A percentile compares a stretch with the other conserved stretches of the same genome.
Evolutionary conservation across 2,113 vertebrate species (phyloP).

Genomic region (Agelaius phoeniceus): DNA sequence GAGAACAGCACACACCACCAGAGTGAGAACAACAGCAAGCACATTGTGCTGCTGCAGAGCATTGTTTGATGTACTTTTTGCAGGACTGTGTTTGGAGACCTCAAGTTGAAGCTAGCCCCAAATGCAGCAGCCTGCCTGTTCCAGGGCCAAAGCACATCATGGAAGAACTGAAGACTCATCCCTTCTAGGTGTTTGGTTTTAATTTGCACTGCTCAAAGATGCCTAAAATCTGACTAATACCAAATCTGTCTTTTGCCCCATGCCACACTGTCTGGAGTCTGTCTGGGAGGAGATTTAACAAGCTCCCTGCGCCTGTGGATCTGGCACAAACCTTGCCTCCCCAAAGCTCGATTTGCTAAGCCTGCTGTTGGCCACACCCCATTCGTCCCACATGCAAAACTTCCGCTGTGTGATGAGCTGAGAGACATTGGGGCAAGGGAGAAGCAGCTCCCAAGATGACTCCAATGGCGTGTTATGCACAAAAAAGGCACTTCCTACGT

Average conservation of each 20-base stretch:
- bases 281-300: background rate
- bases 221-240: background rate
- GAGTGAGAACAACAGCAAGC: slow-evolving; percentile 22
- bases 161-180: background rate
- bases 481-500: background rate
- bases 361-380: background rate
- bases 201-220: background rate
- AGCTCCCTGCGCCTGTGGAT: background rate
- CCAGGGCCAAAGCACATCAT: background rate
- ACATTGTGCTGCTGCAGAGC: background rate
- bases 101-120: background rate
- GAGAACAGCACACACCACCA: slow-evolving; percentile 53
- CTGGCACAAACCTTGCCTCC: background rate
- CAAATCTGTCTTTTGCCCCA: background rate
- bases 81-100: background rate
- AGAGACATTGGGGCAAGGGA: background rate
- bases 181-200: background rate
- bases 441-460: background rate
- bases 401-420: background rate
- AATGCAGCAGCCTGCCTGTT: background rate
- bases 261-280: background rate
- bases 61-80: background rate
- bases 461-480: background rate
- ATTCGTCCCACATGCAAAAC: background rate
- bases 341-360: background rate